Conservation (phyloP, 1,140 invertebrate genomes). For the Aleiodes sp. region DNA sequence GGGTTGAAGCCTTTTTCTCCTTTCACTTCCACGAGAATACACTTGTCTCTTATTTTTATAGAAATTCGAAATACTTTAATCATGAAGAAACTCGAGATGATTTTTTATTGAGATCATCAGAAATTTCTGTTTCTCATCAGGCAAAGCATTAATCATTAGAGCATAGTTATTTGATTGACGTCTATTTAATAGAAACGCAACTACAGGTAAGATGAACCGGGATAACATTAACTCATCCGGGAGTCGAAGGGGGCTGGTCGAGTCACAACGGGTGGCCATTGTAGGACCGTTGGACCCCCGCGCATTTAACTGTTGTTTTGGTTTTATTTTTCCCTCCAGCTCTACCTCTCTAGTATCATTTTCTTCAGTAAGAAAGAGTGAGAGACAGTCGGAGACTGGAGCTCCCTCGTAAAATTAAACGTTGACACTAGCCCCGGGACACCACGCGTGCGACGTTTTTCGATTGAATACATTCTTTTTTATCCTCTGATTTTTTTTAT, state of each 20-base stretch:
- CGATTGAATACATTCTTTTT: slow-evolving; percentile 26
- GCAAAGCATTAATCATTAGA: too few species aligned
- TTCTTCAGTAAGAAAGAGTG: neutral
- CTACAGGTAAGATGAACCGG: slow-evolving; percentile 47
- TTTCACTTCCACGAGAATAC: neutral
- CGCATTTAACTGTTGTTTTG: slow-evolving; percentile 37
- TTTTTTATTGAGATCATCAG: slow-evolving; percentile 14
- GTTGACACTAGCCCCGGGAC: slow-evolving; percentile 62
- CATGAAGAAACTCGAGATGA: slow-evolving; percentile 2
- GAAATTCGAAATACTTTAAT: neutral
- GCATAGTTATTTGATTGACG: slow-evolving; percentile 58
- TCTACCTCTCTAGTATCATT: neutral
- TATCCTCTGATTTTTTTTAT: slow-evolving; percentile 11
- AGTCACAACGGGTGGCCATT: slow-evolving; percentile 59
- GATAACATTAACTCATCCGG: slow-evolving; percentile 61
- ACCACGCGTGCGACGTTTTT: slow-evolving; percentile 35
- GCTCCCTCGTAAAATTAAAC: slow-evolving; percentile 63
- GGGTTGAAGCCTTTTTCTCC: neutral
- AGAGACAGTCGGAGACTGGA: slow-evolving; percentile 38
- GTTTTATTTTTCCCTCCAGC: slow-evolving; percentile 48
- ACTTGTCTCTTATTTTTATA: slow-evolving; percentile 3
- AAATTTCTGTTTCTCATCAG: too few species aligned
- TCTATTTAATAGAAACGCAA: slow-evolving; percentile 63
- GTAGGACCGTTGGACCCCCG: slow-evolving; percentile 50
- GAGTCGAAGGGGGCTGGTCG: slow-evolving; percentile 57